These are phyloP conservation scores for Pangasianodon gigas DNA, from an alignment of 2,113 vertebrate species.

Conservation along the genomic window DNA sequence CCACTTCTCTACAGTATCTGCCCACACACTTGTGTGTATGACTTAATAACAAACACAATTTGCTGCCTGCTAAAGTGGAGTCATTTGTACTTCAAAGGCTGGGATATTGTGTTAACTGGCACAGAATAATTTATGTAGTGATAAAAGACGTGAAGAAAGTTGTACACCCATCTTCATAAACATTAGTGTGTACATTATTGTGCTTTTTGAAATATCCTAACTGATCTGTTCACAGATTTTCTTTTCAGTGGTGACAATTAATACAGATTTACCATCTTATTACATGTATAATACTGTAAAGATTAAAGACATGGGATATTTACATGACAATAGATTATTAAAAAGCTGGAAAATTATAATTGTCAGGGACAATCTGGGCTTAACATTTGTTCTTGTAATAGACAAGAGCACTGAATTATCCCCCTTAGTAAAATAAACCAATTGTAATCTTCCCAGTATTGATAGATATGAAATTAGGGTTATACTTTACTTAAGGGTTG, in stretches of 20 bases:
- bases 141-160: slow-evolving; percentile 4
- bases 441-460: not conserved
- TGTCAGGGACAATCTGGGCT: not conserved
- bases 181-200: not conserved
- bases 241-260: not conserved
- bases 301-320: not conserved
- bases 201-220: not conserved
- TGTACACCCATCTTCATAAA: not conserved
- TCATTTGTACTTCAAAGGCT: slow-evolving; percentile 22
- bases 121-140: not conserved
- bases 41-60: slow-evolving; percentile 36
- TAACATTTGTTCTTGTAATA: not conserved
- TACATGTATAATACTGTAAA: not conserved
- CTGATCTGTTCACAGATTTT: not conserved
- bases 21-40: slow-evolving; percentile 30
- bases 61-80: slow-evolving; percentile 9
- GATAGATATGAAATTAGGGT: not conserved
- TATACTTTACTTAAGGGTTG: not conserved
- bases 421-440: not conserved
- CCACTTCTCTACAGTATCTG: slow-evolving; percentile 25
- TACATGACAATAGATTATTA: not conserved
- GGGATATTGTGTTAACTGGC: not conserved
- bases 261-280: not conserved
- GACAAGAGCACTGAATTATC: not conserved
- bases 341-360: not conserved